Base-by-base conservation (phyloP, 1,140 invertebrate species). In the Neodiprion fabricii region DNA sequence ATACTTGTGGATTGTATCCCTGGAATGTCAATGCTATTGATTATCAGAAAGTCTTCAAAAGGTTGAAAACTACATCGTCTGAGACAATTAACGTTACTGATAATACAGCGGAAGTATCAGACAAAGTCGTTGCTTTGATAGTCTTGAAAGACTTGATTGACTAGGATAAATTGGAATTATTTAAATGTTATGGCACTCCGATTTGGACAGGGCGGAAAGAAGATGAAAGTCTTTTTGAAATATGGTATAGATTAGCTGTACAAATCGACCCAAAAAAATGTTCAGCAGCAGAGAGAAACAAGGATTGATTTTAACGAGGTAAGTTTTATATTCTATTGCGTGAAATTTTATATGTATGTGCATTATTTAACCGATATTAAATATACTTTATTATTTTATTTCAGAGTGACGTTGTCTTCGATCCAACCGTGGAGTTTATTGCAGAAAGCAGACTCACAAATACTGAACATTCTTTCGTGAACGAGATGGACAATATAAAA, bases 11-110 rank as follows among this genome's bases (percentile, higher is more conserved):
- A 48, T 70, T 73, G 17, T 47, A 69, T 61, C 73, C 68, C 14
- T 70, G 69, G 17, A 70, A 69, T 50, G 67, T 40, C 12, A 17
- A 74, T 65, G 73, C 48, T 48, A 74, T 74, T 61, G 68, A 74
- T 68, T 74, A 53, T 53, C 28, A 48, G 12, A 74, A 74, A 28
- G 49, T 53, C 70, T 70, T 74, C 48, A 74, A 61, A 61, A 74
- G 72, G 50, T 40, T 21, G 14, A 17, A 23, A 40, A 72, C 67
- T 72, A 28, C 50, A 53, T 53, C 14, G 9, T 53, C 50, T 53
- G 50, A 53, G 50, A 53, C 50, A 53, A 53, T 14, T 14, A 53
- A 53, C 50, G 50, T 10, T 53, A 14, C 50, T 14, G 50, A 53
- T 53, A 0, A 53, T 53, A 53, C 50, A 14, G 50, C 50, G 1